phyloP scores from a whole-genome alignment of 2,888 invertebrate species.

The Disparrhopalites patrizii region DNA sequence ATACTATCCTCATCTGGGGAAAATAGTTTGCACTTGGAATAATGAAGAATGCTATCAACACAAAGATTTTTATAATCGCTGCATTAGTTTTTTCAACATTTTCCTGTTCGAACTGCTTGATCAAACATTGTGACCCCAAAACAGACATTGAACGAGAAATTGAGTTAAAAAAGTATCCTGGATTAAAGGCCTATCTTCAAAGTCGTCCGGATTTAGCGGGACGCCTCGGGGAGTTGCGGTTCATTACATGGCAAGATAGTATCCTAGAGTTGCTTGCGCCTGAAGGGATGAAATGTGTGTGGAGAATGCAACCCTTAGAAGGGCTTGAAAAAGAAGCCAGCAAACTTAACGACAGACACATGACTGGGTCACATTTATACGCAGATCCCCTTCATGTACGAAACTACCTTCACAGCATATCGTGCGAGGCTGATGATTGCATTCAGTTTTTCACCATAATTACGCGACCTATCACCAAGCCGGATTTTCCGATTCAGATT shows the following conservation, averaged over 20 bases:
- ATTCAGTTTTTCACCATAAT: slow-evolving; percentile 13
- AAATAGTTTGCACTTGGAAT: no score
- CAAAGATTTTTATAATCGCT: no score
- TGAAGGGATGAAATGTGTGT: not conserved
- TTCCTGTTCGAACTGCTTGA: not conserved
- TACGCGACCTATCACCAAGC: slow-evolving; percentile 5
- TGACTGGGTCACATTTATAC: not conserved
- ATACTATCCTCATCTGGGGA: no score
- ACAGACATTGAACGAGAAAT: not conserved
- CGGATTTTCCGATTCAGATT: slow-evolving; percentile 5
- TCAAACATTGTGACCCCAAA: not conserved
- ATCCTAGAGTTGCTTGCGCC: not conserved
- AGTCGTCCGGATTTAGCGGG: not conserved
- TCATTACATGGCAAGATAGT: slow-evolving; percentile 16
- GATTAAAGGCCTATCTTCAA: not conserved
- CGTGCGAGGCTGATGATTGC: slow-evolving; percentile 6
- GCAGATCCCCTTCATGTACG: not conserved
- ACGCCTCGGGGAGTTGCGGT: not conserved
- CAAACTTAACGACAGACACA: slow-evolving; percentile 3
- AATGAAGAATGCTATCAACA: no score
- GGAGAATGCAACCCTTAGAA: not conserved
- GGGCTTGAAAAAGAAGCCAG: not conserved
- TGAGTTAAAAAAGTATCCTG: not conserved
- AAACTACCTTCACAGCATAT: not conserved
- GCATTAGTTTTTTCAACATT: not conserved